These are phyloP conservation scores for Melanerpes aurifrons DNA, from an alignment of 2,113 vertebrate species.

Conservation along the genomic window DNA sequence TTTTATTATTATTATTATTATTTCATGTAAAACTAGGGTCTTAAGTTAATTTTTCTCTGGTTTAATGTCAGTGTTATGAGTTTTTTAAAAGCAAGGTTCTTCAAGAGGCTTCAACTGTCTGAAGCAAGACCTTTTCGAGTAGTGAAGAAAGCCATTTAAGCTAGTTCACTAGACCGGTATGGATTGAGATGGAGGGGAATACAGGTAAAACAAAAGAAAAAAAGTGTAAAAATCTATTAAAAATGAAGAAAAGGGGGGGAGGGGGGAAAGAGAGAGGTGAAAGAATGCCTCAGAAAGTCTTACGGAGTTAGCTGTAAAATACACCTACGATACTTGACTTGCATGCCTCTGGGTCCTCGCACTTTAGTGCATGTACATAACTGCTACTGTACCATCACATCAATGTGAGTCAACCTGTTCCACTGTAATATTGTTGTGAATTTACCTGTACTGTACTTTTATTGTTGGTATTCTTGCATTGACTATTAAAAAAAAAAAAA, in stretches of 20 bases:
- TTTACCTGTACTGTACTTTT: conserved; percentile 82
- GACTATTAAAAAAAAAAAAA: conserved; percentile 60
- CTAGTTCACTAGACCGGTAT: conserved; percentile 71
- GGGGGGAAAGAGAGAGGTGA: too few relatives aligned
- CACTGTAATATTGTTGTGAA: conserved; percentile 75
- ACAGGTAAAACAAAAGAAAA: conserved; percentile 49
- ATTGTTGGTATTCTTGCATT: conserved; percentile 83
- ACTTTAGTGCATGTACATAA: conserved; percentile 94
- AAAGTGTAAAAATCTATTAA: not conserved
- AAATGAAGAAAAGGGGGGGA: not conserved
- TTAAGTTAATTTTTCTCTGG: conserved; percentile 76
- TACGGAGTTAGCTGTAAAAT: conserved; percentile 79
- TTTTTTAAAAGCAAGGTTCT: conserved; percentile 67
- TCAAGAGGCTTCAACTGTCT: conserved; percentile 77
- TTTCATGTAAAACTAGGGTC: conserved; percentile 61
- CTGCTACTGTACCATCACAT: conserved; percentile 80
- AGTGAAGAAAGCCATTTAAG: conserved; percentile 72
- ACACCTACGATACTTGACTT: conserved; percentile 79
- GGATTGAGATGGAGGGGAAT: conserved; percentile 61
- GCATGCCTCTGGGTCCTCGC: conserved; percentile 90
- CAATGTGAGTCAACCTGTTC: conserved; percentile 73
- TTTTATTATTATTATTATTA: not conserved
- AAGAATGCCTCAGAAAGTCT: conserved; percentile 74
- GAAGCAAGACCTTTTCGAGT: conserved; percentile 79
- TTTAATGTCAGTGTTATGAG: conserved; percentile 63